A percentile compares a stretch with the other conserved stretches of the same genome.
Conservation (phyloP, 37 sponge, comb jelly and placozoan species). For the Agelas oroides region DNA sequence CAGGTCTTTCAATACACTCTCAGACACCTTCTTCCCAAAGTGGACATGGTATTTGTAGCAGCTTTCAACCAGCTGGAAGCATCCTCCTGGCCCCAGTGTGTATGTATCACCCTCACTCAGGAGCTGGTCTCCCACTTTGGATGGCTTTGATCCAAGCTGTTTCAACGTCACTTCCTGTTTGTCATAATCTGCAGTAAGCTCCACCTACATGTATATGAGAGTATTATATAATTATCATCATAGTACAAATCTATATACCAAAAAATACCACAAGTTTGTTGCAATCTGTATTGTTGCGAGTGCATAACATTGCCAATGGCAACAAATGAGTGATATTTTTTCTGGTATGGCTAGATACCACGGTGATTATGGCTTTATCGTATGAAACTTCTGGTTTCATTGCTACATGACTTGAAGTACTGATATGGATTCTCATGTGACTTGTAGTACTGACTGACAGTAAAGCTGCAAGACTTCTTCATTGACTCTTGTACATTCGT, state of each 20-base stretch:
- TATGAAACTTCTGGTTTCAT: too few species aligned
- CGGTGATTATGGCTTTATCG: too few species aligned
- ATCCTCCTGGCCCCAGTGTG: slow-evolving; percentile 53
- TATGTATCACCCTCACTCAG: slow-evolving; percentile 30
- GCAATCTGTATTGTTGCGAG: too few species aligned
- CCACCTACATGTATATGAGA: slow-evolving; percentile 34
- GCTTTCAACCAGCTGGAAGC: slow-evolving; percentile 58
- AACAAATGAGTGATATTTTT: too few species aligned
- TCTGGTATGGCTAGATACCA: too few species aligned
- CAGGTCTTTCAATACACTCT: not conserved
- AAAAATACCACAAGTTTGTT: too few species aligned
- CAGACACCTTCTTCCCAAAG: slow-evolving; percentile 37
- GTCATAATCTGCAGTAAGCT: slow-evolving; percentile 68
- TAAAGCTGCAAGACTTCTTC: too few species aligned
- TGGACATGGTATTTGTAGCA: slow-evolving; percentile 54
- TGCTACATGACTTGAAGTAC: too few species aligned
- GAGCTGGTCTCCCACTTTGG: slow-evolving; percentile 39
- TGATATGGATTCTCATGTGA: too few species aligned
- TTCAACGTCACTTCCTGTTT: slow-evolving; percentile 59
- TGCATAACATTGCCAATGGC: too few species aligned
- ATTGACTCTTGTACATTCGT: too few species aligned
- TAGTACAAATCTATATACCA: not conserved
- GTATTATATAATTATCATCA: not conserved
- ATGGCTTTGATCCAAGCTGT: slow-evolving; percentile 57
- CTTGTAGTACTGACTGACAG: too few species aligned